phyloP scores from a whole-genome alignment of 2,888 invertebrate genomes.

The Synanthedon myopaeformis region DNA sequence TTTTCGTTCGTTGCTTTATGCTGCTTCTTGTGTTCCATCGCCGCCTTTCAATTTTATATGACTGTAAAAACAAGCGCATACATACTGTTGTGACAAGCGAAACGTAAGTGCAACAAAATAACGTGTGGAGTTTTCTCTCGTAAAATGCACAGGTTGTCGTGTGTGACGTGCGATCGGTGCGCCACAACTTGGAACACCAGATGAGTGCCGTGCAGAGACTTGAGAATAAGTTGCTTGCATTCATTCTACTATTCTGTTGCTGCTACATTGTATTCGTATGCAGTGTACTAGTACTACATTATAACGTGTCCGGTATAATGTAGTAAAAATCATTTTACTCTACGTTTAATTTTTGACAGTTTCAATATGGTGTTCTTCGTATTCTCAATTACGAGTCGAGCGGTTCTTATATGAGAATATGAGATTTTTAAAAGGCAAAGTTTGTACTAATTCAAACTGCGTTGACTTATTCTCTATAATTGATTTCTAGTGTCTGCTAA shows the following conservation, averaged over 20 bases:
- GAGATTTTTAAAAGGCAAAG: too few relatives aligned
- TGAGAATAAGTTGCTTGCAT: not conserved
- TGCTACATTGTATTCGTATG: not conserved
- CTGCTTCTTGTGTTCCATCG: not conserved
- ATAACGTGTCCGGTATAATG: too few relatives aligned
- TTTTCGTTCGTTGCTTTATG: slow-evolving; percentile 2
- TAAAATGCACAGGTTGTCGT: slow-evolving; percentile 16
- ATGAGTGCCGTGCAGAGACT: slow-evolving; percentile 1
- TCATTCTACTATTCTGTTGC: not conserved
- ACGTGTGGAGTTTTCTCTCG: slow-evolving; percentile 9
- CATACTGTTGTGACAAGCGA: slow-evolving; percentile 1
- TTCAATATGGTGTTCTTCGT: too few relatives aligned
- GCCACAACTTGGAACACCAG: slow-evolving; percentile 3
- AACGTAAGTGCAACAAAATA: slow-evolving; percentile 11
- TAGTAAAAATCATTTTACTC: too few relatives aligned
- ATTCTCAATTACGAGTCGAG: too few relatives aligned
- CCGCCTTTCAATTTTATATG: not conserved
- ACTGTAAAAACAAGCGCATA: slow-evolving; percentile 1
- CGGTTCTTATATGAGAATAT: too few relatives aligned
- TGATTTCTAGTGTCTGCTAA: too few relatives aligned
- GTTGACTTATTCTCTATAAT: too few relatives aligned
- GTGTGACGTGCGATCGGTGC: slow-evolving; percentile 3
- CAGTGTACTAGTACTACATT: not conserved
- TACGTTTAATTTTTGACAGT: too few relatives aligned
- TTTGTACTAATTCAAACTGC: too few relatives aligned